A percentile compares a stretch with the other conserved stretches of the same genome.
These are phyloP conservation scores for Glossophaga mutica DNA, from an alignment of 2,797 vertebrate species.

Conservation along the genomic window DNA sequence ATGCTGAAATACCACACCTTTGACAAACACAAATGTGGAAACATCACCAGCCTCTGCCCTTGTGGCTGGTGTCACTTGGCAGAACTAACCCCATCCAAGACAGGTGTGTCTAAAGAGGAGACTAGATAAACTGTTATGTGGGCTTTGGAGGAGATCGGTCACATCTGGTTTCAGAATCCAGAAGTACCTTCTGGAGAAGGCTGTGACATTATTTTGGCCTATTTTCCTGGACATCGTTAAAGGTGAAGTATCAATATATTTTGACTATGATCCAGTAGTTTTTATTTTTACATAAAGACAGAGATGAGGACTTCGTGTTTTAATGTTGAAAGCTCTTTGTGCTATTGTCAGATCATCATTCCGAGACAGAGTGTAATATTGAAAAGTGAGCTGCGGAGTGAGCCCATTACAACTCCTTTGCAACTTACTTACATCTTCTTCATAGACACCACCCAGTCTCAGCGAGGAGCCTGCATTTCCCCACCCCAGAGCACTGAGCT, in stretches of 20 bases:
- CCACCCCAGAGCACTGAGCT: background rate
- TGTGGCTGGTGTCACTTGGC: background rate
- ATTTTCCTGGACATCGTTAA: background rate
- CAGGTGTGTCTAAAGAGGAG: background rate
- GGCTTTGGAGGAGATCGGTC: background rate
- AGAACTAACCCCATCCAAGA: background rate
- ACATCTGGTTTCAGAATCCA: background rate
- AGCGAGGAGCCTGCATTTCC: background rate
- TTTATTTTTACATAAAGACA: background rate
- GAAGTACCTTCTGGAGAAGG: background rate
- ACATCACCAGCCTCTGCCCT: background rate
- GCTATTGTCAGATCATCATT: background rate
- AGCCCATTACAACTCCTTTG: background rate
- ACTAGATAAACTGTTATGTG: background rate
- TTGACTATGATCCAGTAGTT: background rate
- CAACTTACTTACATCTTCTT: background rate
- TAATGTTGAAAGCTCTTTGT: background rate
- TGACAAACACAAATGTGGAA: background rate
- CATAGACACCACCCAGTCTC: background rate
- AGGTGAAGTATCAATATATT: background rate
- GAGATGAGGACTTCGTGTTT: background rate
- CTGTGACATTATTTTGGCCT: background rate
- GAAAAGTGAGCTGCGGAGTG: background rate
- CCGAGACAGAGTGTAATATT: background rate
- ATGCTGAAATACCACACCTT: background rate